Percentiles rank a stretch among this genome's conserved stretches.
Conservation (phyloP, 2,113 vertebrate species). For the Tachysurus vachellii region DNA sequence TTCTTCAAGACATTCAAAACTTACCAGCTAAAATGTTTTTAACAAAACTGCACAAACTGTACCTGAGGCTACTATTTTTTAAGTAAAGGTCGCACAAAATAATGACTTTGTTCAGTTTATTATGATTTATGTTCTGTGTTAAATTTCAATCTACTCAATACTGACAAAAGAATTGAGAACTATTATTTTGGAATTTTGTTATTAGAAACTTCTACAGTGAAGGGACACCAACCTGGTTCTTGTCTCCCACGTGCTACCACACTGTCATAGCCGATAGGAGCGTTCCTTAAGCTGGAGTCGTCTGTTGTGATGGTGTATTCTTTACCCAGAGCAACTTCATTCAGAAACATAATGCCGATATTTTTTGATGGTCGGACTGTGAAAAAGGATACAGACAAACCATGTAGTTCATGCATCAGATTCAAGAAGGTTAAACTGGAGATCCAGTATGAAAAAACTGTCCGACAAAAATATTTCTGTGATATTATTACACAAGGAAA, state of each 20-base stretch:
- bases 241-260: conserved; percentile 80
- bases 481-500: neutral
- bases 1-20: neutral
- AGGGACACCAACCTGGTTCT: conserved; percentile 79
- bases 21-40: neutral
- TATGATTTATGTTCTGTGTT: neutral
- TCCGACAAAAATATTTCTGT: neutral
- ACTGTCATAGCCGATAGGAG: conserved; percentile 77
- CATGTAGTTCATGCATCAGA: neutral
- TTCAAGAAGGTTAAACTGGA: neutral
- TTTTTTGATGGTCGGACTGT: conserved; percentile 70
- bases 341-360: conserved; percentile 87
- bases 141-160: neutral
- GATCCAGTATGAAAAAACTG: neutral
- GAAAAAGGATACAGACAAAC: conserved; percentile 24
- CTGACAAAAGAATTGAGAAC: neutral
- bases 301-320: conserved; percentile 74
- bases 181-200: neutral
- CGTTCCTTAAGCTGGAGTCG: conserved; percentile 61
- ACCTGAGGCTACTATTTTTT: neutral
- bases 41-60: neutral
- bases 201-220: neutral
- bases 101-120: neutral
- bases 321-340: conserved; percentile 85
- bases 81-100: neutral